Evolutionary conservation across 1,140 invertebrate genomes (phyloP), one percentile per base, ranked within the genome.

Genomic region (Batillaria attramentaria): DNA sequence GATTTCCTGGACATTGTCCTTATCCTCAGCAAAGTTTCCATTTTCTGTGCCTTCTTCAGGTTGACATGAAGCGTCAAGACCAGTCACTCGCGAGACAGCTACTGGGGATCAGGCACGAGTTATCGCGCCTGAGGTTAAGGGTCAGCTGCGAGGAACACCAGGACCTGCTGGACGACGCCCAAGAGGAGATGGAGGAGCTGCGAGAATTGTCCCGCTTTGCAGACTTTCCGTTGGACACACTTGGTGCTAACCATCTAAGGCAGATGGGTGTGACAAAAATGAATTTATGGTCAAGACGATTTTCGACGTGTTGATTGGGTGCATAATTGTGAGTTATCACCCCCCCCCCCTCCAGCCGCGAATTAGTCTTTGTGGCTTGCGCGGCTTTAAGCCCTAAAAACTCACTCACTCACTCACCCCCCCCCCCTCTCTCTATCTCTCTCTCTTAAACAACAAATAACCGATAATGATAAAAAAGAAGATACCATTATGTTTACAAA

Each of bases 151-250:
- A 89, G 41, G 81, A 83, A 20, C 87, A 89, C 78, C 76, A 84
- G 18, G 87, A 88, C 13, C 85, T 88, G 82, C 72, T 89, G n/a
- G 88, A 86, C 6, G 86, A 86, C 66, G 86, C 87, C 1, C 82
- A 83, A 35, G 74, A 72, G n/a, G 84, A 85, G 20, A 82, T 89
- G 80, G 86, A 87, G 62, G 88, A 88, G 65, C 76, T 85, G 13
- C 72, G 83, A 24, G 82, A 85, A 66, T 70, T 88, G 65, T 72
- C 80, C 35, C 83, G 83, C 37, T 78, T 89, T 39, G 85, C 83
- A 28, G 87, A 89, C 65, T 54, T 83, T 24, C 87, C 84, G 16
- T 81, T 79, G 0, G 80, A 85, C 41, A 39, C 62, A 28, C 50
- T 35, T 33, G 35, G 46, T 33, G 41, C 66, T 18, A 35, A 8